phyloP scores from a whole-genome alignment of 2,888 invertebrate genomes.

The Caenorhabditis sp. region DNA sequence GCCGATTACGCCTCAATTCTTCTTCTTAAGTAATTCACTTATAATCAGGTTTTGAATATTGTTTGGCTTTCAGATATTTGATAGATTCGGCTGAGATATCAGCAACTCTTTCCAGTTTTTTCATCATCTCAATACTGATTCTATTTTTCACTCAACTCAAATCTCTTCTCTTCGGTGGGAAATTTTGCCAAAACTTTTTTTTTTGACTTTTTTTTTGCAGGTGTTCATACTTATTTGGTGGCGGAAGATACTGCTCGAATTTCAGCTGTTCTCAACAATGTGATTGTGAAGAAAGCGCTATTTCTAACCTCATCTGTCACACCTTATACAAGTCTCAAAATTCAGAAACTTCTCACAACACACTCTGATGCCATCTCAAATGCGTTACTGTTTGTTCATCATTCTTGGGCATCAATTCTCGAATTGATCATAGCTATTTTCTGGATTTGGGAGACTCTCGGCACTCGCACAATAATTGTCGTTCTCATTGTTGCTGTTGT shows the following conservation, averaged over 20 bases:
- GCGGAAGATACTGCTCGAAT: constrained; percentile 37
- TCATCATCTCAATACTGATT: constrained; percentile 38
- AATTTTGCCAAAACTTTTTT: no score
- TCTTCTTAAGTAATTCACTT: constrained; percentile 14
- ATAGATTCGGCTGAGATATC: constrained; percentile 37
- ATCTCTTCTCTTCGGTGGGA: constrained; percentile 25
- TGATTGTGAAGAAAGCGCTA: constrained; percentile 37
- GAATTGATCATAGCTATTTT: constrained; percentile 35
- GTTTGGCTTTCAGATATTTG: constrained; percentile 6
- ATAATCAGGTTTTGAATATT: not conserved
- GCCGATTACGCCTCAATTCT: constrained; percentile 34
- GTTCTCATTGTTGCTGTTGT: constrained; percentile 28
- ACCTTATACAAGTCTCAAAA: constrained; percentile 30
- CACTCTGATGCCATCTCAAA: constrained; percentile 41
- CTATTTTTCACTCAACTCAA: constrained; percentile 39
- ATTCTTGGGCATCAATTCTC: constrained; percentile 33
- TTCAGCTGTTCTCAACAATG: constrained; percentile 32
- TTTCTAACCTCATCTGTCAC: constrained; percentile 23
- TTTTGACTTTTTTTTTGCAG: constrained; percentile 23
- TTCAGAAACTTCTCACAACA: constrained; percentile 42
- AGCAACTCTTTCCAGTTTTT: constrained; percentile 27
- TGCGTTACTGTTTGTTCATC: constrained; percentile 35
- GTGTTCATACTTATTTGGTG: constrained; percentile 35
- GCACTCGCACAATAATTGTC: constrained; percentile 35
- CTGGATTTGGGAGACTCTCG: constrained; percentile 45